Conservation (phyloP, 2,888 invertebrate genomes). For the Helleia helle region DNA sequence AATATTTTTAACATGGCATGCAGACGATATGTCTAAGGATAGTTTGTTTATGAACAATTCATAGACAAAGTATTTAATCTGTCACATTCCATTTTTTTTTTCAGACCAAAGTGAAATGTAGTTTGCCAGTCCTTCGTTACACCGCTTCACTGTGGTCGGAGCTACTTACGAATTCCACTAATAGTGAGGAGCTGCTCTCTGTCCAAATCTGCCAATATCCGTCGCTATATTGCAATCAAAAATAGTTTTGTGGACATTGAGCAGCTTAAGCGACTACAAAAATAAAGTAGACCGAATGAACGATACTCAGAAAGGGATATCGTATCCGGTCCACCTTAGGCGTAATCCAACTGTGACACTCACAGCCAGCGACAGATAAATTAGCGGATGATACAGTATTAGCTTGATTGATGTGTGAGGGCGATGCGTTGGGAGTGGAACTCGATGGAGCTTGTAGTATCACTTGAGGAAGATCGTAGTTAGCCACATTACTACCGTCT, state of each 20-base stretch:
- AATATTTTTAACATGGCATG: constrained; percentile 1
- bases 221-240: constrained; percentile 13
- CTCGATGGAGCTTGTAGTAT: constrained; percentile 84
- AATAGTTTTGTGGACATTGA: constrained; percentile 30
- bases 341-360: constrained; percentile 72
- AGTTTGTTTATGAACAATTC: background rate
- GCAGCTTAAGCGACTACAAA: constrained; percentile 42
- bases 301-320: constrained; percentile 13
- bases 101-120: constrained; percentile 14
- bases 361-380: constrained; percentile 75
- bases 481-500: constrained; percentile 77
- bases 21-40: background rate
- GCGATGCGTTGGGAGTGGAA: constrained; percentile 69
- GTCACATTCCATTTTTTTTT: background rate
- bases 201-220: constrained; percentile 26
- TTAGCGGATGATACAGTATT: constrained; percentile 67
- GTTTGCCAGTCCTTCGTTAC: background rate
- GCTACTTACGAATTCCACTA: constrained; percentile 18
- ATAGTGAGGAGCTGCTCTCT: constrained; percentile 38
- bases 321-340: constrained; percentile 36
- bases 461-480: constrained; percentile 83
- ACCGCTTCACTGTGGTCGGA: constrained; percentile 15
- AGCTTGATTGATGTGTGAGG: constrained; percentile 68
- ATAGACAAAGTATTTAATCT: background rate
- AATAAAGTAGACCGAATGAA: constrained; percentile 41